These are phyloP conservation scores for Lepeophtheirus salmonis DNA, from an alignment of 1,140 invertebrate species.

Conservation along the genomic window DNA sequence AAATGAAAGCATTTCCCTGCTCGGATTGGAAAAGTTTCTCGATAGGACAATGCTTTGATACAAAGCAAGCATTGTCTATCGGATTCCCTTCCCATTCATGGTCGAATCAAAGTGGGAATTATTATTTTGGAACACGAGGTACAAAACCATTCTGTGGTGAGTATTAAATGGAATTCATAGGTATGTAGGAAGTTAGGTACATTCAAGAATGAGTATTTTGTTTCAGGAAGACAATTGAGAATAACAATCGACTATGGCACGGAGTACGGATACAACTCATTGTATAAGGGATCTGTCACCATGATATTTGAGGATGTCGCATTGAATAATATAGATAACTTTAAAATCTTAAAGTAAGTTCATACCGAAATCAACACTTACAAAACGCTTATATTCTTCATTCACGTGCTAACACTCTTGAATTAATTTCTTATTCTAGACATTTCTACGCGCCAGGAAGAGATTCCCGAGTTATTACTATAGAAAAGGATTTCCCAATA, in stretches of 20 bases:
- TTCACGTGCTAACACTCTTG: too few species aligned
- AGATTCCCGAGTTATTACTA: too few species aligned
- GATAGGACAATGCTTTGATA: background rate
- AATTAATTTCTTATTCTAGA: too few species aligned
- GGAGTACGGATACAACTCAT: background rate
- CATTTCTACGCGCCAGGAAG: too few species aligned
- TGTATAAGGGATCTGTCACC: background rate
- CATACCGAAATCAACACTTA: too few species aligned
- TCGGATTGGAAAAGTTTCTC: background rate
- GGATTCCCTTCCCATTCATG: background rate
- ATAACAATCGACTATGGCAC: background rate
- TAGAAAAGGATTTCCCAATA: too few species aligned
- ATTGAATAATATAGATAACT: too few species aligned
- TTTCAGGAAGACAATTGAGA: background rate
- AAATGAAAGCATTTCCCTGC: background rate
- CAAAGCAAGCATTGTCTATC: background rate
- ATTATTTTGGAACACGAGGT: background rate
- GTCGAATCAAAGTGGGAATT: background rate
- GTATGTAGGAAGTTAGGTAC: background rate
- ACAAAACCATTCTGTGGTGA: background rate
- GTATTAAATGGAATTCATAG: background rate
- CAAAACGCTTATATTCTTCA: too few species aligned
- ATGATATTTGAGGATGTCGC: background rate
- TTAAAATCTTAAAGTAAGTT: too few species aligned
- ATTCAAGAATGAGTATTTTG: background rate